These are phyloP conservation scores for Rhinichthys osculus DNA, from an alignment of 2,797 vertebrate genomes.

Conservation along the genomic window DNA sequence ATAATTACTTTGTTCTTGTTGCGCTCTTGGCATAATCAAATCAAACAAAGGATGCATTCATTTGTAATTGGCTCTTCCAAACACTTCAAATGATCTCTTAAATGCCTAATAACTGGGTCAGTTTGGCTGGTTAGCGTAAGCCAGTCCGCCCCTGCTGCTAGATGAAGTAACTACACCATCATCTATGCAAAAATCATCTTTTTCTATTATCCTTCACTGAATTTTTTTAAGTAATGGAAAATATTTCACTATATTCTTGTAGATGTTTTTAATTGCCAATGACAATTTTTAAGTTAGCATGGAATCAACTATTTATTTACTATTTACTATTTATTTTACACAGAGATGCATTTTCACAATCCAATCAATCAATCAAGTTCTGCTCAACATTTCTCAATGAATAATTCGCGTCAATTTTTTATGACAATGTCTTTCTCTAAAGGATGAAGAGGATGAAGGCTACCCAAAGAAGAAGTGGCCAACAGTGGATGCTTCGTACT, in stretches of 20 bases:
- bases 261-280: not conserved
- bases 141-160: not conserved
- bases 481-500: conserved; percentile 96
- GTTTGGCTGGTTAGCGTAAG: not conserved
- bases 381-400: not conserved
- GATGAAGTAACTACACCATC: not conserved
- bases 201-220: not conserved
- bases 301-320: not conserved
- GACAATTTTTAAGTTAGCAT: not conserved
- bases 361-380: not conserved
- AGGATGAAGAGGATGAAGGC: conserved; percentile 95
- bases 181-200: not conserved
- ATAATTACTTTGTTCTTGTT: not conserved
- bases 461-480: conserved; percentile 96
- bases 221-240: not conserved
- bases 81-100: not conserved
- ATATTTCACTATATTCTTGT: not conserved
- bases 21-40: not conserved
- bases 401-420: not conserved
- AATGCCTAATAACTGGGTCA: not conserved
- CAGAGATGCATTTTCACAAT: not conserved
- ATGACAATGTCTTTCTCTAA: conserved; percentile 18
- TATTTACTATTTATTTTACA: too few species aligned
- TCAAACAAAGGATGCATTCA: not conserved
- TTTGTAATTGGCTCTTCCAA: not conserved